A percentile compares a stretch with the other conserved stretches of the same genome.
phyloP scores from a whole-genome alignment of 2,113 vertebrate genomes.

The Rhegmatorhina hoffmannsi region DNA sequence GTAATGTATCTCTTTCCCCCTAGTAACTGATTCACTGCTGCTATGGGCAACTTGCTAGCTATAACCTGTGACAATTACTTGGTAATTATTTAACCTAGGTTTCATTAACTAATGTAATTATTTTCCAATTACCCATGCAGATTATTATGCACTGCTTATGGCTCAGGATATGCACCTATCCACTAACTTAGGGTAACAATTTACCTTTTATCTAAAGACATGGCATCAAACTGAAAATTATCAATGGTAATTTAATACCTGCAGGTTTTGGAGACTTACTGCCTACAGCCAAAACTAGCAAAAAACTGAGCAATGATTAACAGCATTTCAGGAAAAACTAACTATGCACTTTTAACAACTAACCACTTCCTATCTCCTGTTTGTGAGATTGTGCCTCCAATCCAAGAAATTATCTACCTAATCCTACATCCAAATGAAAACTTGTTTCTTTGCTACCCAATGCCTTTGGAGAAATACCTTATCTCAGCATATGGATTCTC shows the following conservation, averaged over 20 bases:
- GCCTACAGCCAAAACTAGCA: background rate
- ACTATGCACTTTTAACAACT: background rate
- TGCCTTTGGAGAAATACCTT: background rate
- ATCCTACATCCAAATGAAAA: background rate
- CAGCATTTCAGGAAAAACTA: background rate
- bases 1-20: background rate
- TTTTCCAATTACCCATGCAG: slow-evolving; percentile 31
- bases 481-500: background rate
- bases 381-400: background rate
- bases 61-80: slow-evolving; percentile 53
- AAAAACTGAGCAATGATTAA: background rate
- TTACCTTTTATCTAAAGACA: slow-evolving; percentile 1
- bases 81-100: slow-evolving; percentile 60
- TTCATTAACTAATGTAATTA: slow-evolving; percentile 63
- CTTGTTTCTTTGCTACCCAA: background rate
- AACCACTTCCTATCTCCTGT: background rate
- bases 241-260: background rate
- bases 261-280: background rate
- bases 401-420: background rate
- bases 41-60: slow-evolving; percentile 30
- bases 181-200: background rate
- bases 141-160: slow-evolving; percentile 24
- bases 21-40: slow-evolving; percentile 56
- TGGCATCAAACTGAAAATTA: background rate
- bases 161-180: slow-evolving; percentile 19